Evolutionary conservation across 2,113 vertebrate genomes (phyloP).

Genomic region (Ictalurus punctatus): DNA sequence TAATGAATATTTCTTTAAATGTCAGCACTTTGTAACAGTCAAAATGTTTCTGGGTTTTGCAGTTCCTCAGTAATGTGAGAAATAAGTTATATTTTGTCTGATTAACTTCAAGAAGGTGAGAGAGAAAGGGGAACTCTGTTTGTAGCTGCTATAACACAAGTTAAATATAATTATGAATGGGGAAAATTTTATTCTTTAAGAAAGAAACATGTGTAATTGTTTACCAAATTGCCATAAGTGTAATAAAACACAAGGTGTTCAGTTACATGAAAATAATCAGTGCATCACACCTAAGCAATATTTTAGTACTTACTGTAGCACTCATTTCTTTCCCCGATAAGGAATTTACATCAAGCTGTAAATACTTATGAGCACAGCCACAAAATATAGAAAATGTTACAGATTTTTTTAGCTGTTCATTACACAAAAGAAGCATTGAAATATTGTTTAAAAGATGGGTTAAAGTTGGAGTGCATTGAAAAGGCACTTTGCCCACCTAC

Average conservation of each 20-base stretch:
- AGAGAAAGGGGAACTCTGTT: not conserved
- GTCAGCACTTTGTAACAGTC: not conserved
- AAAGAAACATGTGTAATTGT: not conserved
- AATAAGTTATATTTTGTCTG: not conserved
- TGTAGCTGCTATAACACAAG: not conserved
- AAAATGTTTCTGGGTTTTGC: not conserved
- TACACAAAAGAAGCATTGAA: slow-evolving; percentile 30
- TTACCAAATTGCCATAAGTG: not conserved
- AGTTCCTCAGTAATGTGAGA: not conserved
- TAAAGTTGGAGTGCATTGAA: not conserved
- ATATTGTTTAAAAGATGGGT: not conserved
- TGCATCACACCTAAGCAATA: not conserved
- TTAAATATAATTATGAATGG: not conserved
- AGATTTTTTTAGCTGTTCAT: not conserved
- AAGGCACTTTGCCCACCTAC: not conserved
- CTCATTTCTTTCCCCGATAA: not conserved
- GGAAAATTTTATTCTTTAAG: not conserved
- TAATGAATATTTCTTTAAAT: not conserved
- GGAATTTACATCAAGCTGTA: not conserved
- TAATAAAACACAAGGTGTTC: not conserved
- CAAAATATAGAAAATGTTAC: not conserved
- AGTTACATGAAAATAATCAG: not conserved
- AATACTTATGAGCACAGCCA: not conserved
- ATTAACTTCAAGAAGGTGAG: not conserved
- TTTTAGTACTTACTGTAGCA: not conserved